Percentiles rank a stretch among this genome's conserved stretches.
phyloP scores from a whole-genome alignment of 1,140 invertebrate species.

The Penaeus indicus region DNA sequence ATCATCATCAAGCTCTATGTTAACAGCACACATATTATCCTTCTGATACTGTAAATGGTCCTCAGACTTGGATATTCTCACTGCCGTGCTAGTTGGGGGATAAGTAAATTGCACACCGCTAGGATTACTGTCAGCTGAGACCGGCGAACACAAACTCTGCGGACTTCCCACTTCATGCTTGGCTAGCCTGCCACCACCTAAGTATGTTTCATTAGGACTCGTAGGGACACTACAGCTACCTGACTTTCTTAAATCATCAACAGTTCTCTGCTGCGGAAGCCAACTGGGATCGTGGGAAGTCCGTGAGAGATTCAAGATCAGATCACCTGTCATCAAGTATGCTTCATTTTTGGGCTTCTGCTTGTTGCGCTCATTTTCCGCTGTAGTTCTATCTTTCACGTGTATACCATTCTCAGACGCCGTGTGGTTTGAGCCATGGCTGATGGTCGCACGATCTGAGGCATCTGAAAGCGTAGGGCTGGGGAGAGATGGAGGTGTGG shows the following conservation, averaged over 20 bases:
- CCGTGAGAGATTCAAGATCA: slow-evolving; percentile 90
- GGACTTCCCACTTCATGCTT: slow-evolving; percentile 59
- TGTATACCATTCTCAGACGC: slow-evolving; percentile 47
- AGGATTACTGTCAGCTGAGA: slow-evolving; percentile 66
- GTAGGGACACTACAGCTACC: slow-evolving; percentile 63
- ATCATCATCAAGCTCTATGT: slow-evolving; percentile 89
- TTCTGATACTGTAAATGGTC: slow-evolving; percentile 86
- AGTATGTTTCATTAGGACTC: slow-evolving; percentile 60
- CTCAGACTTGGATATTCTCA: slow-evolving; percentile 86
- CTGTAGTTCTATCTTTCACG: slow-evolving; percentile 36
- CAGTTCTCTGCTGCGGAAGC: slow-evolving; percentile 63
- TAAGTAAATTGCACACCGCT: slow-evolving; percentile 67
- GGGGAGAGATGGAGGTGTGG: slow-evolving; percentile 41
- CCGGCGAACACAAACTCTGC: slow-evolving; percentile 61
- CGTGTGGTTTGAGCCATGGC: slow-evolving; percentile 40
- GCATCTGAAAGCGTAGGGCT: slow-evolving; percentile 56
- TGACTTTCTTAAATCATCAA: slow-evolving; percentile 55
- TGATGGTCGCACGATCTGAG: slow-evolving; percentile 38
- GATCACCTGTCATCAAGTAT: slow-evolving; percentile 97
- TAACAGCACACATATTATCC: slow-evolving; percentile 83
- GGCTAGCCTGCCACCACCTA: slow-evolving; percentile 34
- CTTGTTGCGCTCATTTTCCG: slow-evolving; percentile 58
- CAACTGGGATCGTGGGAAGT: slow-evolving; percentile 75
- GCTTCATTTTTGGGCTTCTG: slow-evolving; percentile 80
- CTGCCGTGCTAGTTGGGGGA: slow-evolving; percentile 72